Base-by-base conservation (phyloP, 2,113 vertebrate genomes). In the Trematomus loennbergii region DNA sequence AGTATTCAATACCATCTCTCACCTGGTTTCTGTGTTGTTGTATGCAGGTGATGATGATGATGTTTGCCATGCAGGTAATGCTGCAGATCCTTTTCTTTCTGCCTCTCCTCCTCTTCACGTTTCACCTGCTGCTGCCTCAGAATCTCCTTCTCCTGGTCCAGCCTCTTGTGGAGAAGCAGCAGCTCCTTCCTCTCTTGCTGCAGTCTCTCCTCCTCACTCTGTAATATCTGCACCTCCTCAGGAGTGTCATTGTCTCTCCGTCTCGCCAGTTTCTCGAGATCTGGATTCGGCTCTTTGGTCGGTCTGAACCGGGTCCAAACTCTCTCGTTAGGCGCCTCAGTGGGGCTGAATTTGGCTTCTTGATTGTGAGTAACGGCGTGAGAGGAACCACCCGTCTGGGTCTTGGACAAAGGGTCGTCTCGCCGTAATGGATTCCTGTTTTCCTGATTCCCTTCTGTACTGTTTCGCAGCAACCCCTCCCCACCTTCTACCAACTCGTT, bases 131-230 rank as follows among this genome's bases (percentile, higher is more conserved):
- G 91, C 65, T 83, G 79, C 60, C 87, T 91, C 62, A 94, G 63
- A 2, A 86, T 61, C 75, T 93, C 91, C 85, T 94, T 95, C 83
- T 95, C 93, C 74, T 94, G 87, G 52, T 95, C 93, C 53, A 95
- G 72, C 78, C 84, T 92, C 81, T 84, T 92, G 81, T 95, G 94
- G 1, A 93, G 90, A 61, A 90, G 86, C 0, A 93, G 81, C 36
- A 93, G 89, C 74, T 95, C 94, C 25, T 87, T 90, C 60, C 73
- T 87, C 79, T 95, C 91, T 75, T 92, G 87, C 75, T 93, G 90
- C 59, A 90, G 58, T 66, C 72, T 87, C 57, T 87, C 81, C 81
- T 90, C 79, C 55, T 91, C 91, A 9, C 60, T 71, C 75, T 84
- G 82, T 18, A 79, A 78, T 59, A 85, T 90, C 82, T 79, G 86